Evolutionary conservation across 2,888 invertebrate genomes (phyloP), one percentile per base, ranked within the genome.

Genomic region (Lithophane leautieri): DNA sequence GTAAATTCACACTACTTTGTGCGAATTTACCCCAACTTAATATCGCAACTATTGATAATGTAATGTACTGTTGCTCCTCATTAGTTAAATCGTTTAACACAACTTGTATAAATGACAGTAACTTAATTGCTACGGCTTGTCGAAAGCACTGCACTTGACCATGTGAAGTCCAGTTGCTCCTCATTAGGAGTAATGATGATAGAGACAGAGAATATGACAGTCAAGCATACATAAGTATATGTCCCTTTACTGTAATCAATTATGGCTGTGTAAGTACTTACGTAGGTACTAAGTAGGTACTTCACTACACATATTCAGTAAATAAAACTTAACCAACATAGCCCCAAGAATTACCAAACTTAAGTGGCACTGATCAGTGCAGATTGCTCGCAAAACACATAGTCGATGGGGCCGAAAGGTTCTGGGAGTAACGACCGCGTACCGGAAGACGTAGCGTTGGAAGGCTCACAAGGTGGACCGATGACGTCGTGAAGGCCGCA

Each of bases 71-170:
- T 22, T 52, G 12, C 44, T 16, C 16, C 70, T 79, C 6, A 61
- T 79, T 40, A n/a, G 14, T 28, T 52, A 25, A 56, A 42, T 76
- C 34, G 14, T 40, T 47, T 40, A 47, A 61, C 34, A 3, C 14
- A 70, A 71, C 0, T 79, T 34, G 19, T 71, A 28, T 28, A 54
- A 71, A 62, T 54, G 72, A 54, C 47, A 80, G 52, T 73, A 47
- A 79, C 47, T 71, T 62, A n/a, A 79, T 79, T 54, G 22, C 6
- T 52, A 8, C 12, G 19, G 3, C 34, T 50, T 22, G 4, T 62
- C 28, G 40, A 77, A 77, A 34, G 34, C 16, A 9, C 70, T 40
- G 40, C 14, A 25, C n/a, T 54, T 54, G 16, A 2, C 16, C 25
- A 54, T 66, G 44, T 6, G 6, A 34, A 34, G 34, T 34, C 34